Base-by-base conservation (phyloP, 2,113 vertebrate genomes). In the Echinops telfairi region DNA sequence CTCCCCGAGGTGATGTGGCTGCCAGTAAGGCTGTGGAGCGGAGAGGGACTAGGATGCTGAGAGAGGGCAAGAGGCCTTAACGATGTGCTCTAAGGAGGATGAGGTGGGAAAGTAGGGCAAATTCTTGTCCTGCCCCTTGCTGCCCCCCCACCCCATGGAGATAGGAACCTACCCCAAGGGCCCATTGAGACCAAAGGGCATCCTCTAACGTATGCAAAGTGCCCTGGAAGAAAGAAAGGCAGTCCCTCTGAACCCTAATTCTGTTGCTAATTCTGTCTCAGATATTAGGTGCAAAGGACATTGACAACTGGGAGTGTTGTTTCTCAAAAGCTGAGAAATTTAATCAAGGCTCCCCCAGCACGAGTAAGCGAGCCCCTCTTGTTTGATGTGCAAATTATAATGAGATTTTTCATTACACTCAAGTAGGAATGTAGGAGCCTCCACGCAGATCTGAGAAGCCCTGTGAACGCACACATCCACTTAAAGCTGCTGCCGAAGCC, bases 211-310 rank as follows among this genome's bases (percentile, higher is more conserved):
- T 83, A 83, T 57, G 93, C 87, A 75, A 57, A 84, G 68, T 22
- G 73, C 64, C 31, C 80, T 0, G 20, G 80, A 88, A 93, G 86
- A 62, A 68, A 93, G 83, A 83, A 76, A 60, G 73, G 73, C 80
- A 89, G 57, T 70, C 86, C 66, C 15, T 20, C n/a, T 6, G 53
- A 89, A 73, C 36, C 29, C 89, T 53, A 70, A 83, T 86, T 92
- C 95, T 84, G 94, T 75, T 81, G 94, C 81, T 94, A 70, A 93
- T 91, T 95, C 84, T 91, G 86, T 82, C 93, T 81, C 70, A 38
- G 88, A 66, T 33, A 47, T 86, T 58, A 75, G 57, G n/a, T 83
- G 33, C 20, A 95, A 89, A 89, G 93, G 78, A 92, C 25, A 11
- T 2, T 38, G 88, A 92, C 70, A 68, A 83, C 86, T 53, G 47